Percentiles rank a stretch among this genome's conserved stretches.
Evolutionary conservation across 53 echinoderm and acorn worm genomes (phyloP).

Genomic region (Glandiceps talaboti): DNA sequence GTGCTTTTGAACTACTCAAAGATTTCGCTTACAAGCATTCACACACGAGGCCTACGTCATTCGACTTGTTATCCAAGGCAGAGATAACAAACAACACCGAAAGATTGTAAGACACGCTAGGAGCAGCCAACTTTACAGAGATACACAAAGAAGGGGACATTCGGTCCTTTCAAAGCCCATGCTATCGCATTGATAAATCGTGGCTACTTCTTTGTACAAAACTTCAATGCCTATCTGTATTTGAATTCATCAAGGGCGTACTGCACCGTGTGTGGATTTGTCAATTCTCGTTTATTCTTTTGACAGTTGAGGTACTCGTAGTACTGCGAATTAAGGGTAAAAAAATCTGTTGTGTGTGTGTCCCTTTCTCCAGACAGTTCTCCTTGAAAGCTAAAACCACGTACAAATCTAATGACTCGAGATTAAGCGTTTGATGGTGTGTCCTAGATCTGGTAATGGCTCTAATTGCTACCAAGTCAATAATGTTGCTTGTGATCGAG

Average conservation of each 20-base stretch:
- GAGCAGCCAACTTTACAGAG: neutral
- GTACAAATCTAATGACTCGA: neutral
- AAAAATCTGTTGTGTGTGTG: neutral
- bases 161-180: neutral
- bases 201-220: neutral
- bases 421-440: neutral
- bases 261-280: neutral
- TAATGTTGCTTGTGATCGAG: neutral
- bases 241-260: neutral
- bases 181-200: neutral
- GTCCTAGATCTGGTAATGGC: neutral
- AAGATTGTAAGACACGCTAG: neutral
- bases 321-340: too few relatives aligned
- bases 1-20: too few relatives aligned
- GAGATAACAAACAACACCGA: neutral
- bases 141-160: neutral
- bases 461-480: neutral
- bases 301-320: too few relatives aligned
- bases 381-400: neutral
- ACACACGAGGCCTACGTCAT: too few relatives aligned
- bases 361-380: neutral
- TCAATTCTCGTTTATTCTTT: neutral
- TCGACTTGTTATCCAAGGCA: neutral
- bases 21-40: too few relatives aligned
- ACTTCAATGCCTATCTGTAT: neutral